phyloP scores from a whole-genome alignment of 2,888 invertebrate species.

The Helicoverpa assulta region DNA sequence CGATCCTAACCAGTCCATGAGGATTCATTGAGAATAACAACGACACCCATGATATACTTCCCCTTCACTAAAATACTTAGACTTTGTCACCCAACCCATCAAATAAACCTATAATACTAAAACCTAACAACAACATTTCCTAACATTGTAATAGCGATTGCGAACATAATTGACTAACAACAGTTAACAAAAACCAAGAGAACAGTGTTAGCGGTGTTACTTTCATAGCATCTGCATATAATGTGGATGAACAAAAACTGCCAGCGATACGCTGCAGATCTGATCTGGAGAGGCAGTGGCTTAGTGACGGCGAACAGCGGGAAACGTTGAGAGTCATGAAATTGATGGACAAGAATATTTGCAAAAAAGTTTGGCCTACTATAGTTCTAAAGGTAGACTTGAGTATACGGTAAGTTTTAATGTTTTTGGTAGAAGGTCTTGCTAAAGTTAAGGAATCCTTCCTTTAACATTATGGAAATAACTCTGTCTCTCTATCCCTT shows the following conservation, averaged over 20 bases:
- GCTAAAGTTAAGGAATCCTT: too few relatives aligned
- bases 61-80: too few relatives aligned
- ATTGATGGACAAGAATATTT: background rate
- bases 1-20: too few relatives aligned
- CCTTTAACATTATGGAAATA: too few relatives aligned
- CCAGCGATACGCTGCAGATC: constrained; percentile 37
- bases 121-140: constrained; percentile 45
- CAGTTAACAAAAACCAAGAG: constrained; percentile 67
- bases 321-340: background rate
- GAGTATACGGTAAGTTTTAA: too few relatives aligned
- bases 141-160: constrained; percentile 54
- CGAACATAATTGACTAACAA: constrained; percentile 66
- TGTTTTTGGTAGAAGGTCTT: too few relatives aligned
- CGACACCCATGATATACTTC: too few relatives aligned
- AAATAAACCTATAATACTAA: constrained; percentile 24
- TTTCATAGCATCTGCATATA: constrained; percentile 81
- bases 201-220: constrained; percentile 75
- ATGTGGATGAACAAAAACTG: constrained; percentile 71
- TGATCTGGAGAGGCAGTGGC: constrained; percentile 42
- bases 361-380: too few relatives aligned
- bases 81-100: background rate
- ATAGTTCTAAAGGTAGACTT: too few relatives aligned
- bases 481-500: too few relatives aligned
- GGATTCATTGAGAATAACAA: too few relatives aligned
- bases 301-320: constrained; percentile 11